phyloP scores from a whole-genome alignment of 2,888 invertebrate genomes.

The Drosophila sordidapex region DNA sequence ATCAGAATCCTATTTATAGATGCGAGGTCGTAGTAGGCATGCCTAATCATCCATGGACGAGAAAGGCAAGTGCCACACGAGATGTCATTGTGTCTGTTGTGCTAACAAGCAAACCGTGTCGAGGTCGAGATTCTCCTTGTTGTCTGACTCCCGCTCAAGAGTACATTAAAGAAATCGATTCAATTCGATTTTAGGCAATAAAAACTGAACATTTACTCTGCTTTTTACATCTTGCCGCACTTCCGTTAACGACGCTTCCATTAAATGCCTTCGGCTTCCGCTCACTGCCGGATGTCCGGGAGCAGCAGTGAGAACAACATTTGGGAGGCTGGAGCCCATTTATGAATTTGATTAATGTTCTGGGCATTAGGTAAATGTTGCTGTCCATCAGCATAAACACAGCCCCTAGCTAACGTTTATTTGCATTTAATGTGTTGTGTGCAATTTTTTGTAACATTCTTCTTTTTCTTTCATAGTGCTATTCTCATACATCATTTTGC shows the following conservation, averaged over 20 bases:
- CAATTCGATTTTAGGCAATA: constrained; percentile 69
- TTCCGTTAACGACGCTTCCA: constrained; percentile 46
- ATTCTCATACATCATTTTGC: constrained; percentile 36
- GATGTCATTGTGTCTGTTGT: constrained; percentile 44
- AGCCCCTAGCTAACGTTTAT: constrained; percentile 67
- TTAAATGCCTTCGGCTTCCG: constrained; percentile 42
- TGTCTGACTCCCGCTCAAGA: constrained; percentile 35
- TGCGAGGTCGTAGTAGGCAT: constrained; percentile 29
- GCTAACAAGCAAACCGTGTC: constrained; percentile 6
- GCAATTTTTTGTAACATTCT: constrained; percentile 57
- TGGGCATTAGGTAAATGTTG: constrained; percentile 64
- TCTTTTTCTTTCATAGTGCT: neutral
- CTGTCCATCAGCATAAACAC: constrained; percentile 67
- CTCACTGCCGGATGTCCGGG: constrained; percentile 36
- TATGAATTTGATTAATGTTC: constrained; percentile 78
- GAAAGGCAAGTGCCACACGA: constrained; percentile 68
- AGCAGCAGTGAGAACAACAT: constrained; percentile 13
- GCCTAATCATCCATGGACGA: constrained; percentile 73
- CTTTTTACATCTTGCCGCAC: constrained; percentile 25
- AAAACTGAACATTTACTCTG: constrained; percentile 71
- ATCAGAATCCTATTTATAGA: constrained; percentile 1
- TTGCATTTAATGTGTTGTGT: constrained; percentile 77
- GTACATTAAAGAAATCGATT: constrained; percentile 76
- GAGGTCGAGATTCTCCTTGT: constrained; percentile 27
- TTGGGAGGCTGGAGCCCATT: constrained; percentile 47